phyloP scores from a whole-genome alignment of 2,888 invertebrate species.

The Rhyacophila evoluta region DNA sequence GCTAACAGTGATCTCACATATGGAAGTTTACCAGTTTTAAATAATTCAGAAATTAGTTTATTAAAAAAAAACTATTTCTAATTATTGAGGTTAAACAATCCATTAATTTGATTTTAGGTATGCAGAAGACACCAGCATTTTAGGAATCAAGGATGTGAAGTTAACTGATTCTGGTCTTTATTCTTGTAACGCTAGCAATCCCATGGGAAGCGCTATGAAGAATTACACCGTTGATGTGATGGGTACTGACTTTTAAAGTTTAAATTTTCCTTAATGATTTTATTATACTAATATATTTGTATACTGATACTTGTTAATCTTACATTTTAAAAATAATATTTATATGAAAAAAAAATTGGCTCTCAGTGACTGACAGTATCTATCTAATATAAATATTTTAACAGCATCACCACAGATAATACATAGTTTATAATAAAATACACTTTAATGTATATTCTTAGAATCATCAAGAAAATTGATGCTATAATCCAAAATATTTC shows the following conservation, averaged over 20 bases:
- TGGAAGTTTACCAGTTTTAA: too few relatives aligned
- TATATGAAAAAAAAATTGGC: too few relatives aligned
- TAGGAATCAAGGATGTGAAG: conserved; percentile 60
- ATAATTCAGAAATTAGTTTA: background rate
- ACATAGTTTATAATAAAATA: too few relatives aligned
- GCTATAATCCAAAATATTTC: too few relatives aligned
- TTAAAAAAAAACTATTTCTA: background rate
- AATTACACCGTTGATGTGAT: conserved; percentile 62
- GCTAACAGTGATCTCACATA: too few relatives aligned
- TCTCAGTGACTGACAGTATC: too few relatives aligned
- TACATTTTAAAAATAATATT: too few relatives aligned
- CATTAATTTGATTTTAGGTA: conserved; percentile 58
- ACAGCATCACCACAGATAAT: too few relatives aligned
- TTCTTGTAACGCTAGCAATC: conserved; percentile 63
- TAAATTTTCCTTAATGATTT: too few relatives aligned
- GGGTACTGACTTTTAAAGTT: conserved; percentile 58
- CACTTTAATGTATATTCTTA: too few relatives aligned
- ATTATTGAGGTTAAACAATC: background rate
- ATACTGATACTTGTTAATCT: background rate
- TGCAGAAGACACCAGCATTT: conserved; percentile 57
- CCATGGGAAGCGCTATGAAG: conserved; percentile 61
- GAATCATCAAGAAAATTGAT: too few relatives aligned
- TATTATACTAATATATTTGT: background rate
- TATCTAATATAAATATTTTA: too few relatives aligned
- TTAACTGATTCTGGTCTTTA: conserved; percentile 63